phyloP scores from a whole-genome alignment of 2,888 invertebrate genomes.

The Malacosoma neustria region DNA sequence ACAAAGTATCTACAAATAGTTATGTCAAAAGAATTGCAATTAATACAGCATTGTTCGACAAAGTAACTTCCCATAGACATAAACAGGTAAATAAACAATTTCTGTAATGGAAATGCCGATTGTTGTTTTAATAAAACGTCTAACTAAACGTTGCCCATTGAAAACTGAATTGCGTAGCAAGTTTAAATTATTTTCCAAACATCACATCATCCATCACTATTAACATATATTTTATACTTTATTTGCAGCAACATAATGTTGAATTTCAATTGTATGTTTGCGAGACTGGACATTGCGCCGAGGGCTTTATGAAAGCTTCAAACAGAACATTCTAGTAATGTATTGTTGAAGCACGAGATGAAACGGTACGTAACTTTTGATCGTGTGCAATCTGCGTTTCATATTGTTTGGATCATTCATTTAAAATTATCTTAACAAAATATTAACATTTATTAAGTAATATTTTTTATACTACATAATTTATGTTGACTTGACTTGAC shows the following conservation, averaged over 20 bases:
- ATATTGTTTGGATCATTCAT: background rate
- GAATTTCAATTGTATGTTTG: background rate
- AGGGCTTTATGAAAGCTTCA: constrained; percentile 4
- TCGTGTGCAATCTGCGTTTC: background rate
- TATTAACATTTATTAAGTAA: too few relatives aligned
- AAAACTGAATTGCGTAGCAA: constrained; percentile 4
- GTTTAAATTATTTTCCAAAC: background rate
- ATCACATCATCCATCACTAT: background rate
- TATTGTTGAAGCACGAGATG: constrained; percentile 2
- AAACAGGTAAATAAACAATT: background rate
- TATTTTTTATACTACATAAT: too few relatives aligned
- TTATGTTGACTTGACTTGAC: too few relatives aligned
- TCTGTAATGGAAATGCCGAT: background rate
- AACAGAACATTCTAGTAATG: constrained; percentile 2
- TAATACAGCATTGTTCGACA: too few relatives aligned
- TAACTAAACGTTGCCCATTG: constrained; percentile 4
- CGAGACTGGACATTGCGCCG: background rate
- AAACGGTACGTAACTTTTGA: background rate
- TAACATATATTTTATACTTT: background rate
- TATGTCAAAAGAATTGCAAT: too few relatives aligned
- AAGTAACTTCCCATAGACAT: background rate
- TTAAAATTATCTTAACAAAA: too few relatives aligned
- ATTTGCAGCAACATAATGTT: background rate
- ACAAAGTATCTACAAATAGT: too few relatives aligned
- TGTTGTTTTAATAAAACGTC: constrained; percentile 4